Percentiles rank a stretch among this genome's conserved stretches.
These are phyloP conservation scores for Hemibagrus guttatus DNA, from an alignment of 2,797 vertebrate genomes.

Conservation along the genomic window DNA sequence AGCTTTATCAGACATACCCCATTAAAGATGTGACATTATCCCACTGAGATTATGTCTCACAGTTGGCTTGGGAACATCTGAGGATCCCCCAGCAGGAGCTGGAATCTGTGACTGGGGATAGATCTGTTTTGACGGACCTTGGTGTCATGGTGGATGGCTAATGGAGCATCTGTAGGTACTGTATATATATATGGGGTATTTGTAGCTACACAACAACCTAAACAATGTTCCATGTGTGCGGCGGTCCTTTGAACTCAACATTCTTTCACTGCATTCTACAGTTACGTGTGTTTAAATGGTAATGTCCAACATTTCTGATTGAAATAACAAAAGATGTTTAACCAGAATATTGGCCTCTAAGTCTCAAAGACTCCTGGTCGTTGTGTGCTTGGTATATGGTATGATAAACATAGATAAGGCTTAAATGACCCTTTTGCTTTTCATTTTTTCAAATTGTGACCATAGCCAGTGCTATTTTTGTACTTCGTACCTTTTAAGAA, in stretches of 20 bases:
- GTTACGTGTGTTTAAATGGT: background rate
- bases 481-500: background rate
- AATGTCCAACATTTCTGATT: background rate
- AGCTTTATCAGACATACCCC: background rate
- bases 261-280: background rate
- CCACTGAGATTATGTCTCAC: background rate
- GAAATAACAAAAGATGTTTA: background rate
- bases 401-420: slow-evolving; percentile 28
- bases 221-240: background rate
- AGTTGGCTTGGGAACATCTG: background rate
- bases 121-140: background rate
- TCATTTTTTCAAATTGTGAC: slow-evolving; percentile 34
- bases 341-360: background rate
- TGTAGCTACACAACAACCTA: background rate
- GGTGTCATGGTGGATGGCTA: background rate
- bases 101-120: background rate
- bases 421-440: slow-evolving; percentile 18
- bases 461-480: slow-evolving; percentile 26
- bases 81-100: background rate
- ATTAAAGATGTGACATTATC: background rate
- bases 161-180: background rate
- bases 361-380: background rate
- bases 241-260: background rate
- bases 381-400: background rate
- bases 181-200: background rate